phyloP scores from a whole-genome alignment of 2,888 invertebrate species.

The Escarpia spicata region DNA sequence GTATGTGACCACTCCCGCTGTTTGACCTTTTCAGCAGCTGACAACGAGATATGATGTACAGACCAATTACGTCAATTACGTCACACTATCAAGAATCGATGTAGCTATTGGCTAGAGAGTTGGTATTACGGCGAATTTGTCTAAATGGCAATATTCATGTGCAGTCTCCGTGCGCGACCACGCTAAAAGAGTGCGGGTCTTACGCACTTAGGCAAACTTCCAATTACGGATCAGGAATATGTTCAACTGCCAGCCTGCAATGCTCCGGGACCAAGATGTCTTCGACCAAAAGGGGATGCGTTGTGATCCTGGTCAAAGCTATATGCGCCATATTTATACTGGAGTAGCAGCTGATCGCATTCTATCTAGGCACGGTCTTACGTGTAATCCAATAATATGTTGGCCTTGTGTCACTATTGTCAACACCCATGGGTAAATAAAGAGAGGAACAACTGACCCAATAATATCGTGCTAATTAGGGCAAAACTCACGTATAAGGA shows the following conservation, averaged over 20 bases:
- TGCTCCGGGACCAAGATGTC: not conserved
- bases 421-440: not conserved
- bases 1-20: constrained; percentile 20
- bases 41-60: not conserved
- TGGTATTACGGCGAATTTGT: not conserved
- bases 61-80: not conserved
- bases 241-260: not conserved
- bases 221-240: not conserved
- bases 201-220: not conserved
- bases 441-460: not conserved
- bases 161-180: not conserved
- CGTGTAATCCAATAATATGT: not conserved
- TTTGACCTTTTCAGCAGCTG: not conserved
- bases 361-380: not conserved
- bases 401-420: not conserved
- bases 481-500: too few species aligned
- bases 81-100: constrained; percentile 19
- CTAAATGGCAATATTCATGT: not conserved
- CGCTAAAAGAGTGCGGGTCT: not conserved
- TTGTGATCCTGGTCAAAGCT: not conserved
- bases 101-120: not conserved
- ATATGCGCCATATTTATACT: not conserved
- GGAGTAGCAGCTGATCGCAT: not conserved
- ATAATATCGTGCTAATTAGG: too few species aligned
- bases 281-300: not conserved